phyloP scores from a whole-genome alignment of 2,888 invertebrate species.

The Fragum sueziense region DNA sequence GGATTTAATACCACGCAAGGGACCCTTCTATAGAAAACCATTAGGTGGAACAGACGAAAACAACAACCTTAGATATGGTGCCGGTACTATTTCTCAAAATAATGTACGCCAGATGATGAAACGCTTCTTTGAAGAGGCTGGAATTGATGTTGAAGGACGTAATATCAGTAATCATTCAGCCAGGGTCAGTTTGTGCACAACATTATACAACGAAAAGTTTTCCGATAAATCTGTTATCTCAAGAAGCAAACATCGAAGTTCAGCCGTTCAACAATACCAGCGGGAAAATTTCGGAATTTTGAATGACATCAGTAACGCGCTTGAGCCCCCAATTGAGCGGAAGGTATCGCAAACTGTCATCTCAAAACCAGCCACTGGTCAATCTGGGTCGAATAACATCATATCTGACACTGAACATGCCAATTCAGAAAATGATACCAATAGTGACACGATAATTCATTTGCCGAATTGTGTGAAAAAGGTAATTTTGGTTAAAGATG shows the following conservation, averaged over 20 bases:
- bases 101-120: conserved; percentile 17
- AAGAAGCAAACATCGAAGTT: conserved; percentile 21
- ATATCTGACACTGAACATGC: too few species aligned
- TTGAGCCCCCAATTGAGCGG: background rate
- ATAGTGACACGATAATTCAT: background rate
- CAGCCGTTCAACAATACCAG: conserved; percentile 23
- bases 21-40: conserved; percentile 25
- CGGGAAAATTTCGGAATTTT: conserved; percentile 19
- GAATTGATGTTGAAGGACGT: background rate
- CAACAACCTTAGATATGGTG: conserved; percentile 5
- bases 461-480: background rate
- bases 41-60: background rate
- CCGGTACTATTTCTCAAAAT: conserved; percentile 14
- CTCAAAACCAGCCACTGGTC: too few species aligned
- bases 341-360: background rate
- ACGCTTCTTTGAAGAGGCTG: conserved; percentile 11
- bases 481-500: background rate
- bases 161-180: conserved; percentile 29
- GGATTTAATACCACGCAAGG: conserved; percentile 8
- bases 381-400: too few species aligned
- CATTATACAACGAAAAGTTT: conserved; percentile 15
- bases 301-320: conserved; percentile 11
- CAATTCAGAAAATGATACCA: background rate
- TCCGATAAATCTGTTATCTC: conserved; percentile 26
- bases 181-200: conserved; percentile 24